These are phyloP conservation scores for Epirrita christyi DNA, from an alignment of 2,888 invertebrate genomes.

Conservation along the genomic window DNA sequence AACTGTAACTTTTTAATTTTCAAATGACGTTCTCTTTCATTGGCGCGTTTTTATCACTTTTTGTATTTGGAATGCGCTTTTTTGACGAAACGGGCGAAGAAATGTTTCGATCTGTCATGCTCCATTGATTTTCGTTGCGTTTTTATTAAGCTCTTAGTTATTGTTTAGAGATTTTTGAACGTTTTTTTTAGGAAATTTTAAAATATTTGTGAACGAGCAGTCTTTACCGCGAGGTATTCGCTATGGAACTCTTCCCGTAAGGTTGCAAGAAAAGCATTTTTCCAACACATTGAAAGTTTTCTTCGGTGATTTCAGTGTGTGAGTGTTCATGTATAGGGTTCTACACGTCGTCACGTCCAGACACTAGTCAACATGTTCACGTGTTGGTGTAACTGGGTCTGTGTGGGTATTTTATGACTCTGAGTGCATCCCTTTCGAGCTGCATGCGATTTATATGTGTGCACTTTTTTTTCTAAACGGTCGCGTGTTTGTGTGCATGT, in stretches of 20 bases:
- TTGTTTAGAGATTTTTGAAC: slow-evolving; percentile 45
- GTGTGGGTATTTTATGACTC: slow-evolving; percentile 83
- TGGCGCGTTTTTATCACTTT: slow-evolving; percentile 51
- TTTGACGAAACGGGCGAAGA: slow-evolving; percentile 70
- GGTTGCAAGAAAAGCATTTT: slow-evolving; percentile 85
- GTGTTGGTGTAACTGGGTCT: slow-evolving; percentile 47
- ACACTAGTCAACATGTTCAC: slow-evolving; percentile 51
- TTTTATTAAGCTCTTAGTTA: slow-evolving; percentile 45
- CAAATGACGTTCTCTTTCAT: slow-evolving; percentile 33
- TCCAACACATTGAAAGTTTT: slow-evolving; percentile 81
- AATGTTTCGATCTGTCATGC: slow-evolving; percentile 50
- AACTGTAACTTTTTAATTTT: slow-evolving; percentile 42
- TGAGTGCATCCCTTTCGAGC: slow-evolving; percentile 85
- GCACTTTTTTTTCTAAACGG: slow-evolving; percentile 81
- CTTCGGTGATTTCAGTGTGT: slow-evolving; percentile 67
- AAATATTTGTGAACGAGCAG: slow-evolving; percentile 71
- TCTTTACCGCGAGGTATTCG: slow-evolving; percentile 85
- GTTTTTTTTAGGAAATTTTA: slow-evolving; percentile 52
- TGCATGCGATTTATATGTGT: slow-evolving; percentile 84
- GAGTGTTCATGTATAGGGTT: slow-evolving; percentile 53
- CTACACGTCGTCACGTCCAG: slow-evolving; percentile 62
- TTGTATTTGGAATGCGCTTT: slow-evolving; percentile 63
- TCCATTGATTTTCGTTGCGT: slow-evolving; percentile 64
- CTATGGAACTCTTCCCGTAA: slow-evolving; percentile 85
- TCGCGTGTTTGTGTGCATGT: slow-evolving; percentile 61